Base-by-base conservation (phyloP, 2,113 vertebrate genomes). In the Hemiprocne comata region DNA sequence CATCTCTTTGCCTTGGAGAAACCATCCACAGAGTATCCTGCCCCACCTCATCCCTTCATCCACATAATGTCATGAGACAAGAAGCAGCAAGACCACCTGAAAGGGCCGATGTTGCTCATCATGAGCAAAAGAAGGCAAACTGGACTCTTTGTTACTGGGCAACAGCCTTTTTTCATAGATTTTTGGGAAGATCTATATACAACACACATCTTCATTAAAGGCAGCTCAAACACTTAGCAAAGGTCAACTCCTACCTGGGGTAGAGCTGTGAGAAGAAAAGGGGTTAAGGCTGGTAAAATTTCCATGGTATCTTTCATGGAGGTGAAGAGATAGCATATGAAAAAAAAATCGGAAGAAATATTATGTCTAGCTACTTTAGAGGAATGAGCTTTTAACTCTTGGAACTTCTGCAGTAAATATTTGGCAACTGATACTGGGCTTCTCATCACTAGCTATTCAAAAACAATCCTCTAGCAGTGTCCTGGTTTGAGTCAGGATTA, bases 151-250 rank as follows among this genome's bases (percentile, higher is more conserved):
- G 82, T 92, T 95, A 84, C 87, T 86, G 94, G 87, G 85, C 72
- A 88, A 77, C 79, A 80, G 72, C 42, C 34, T 71, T 84, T 90
- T 90, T 29, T 50, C 83, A 86, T 86, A 85, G 93, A 93, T 94
- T 95, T 94, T 95, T 53, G 40, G 82, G 40, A 74, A 88, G 94
- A 93, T 95, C 93, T 92, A 92, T 93, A 72, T 81, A 88, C 85
- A 96, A 74, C 61, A 90, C 90, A 66, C 91, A 84, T 93, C 93
- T 73, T 96, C 92, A 92, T 96, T 96, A 97, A 90, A 93, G 90
- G 61, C 85, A 84, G 88, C 79, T 86, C 1, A 0, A 91, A 84
- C 90, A 69, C 87, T 95, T 95, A 96, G 90, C 85, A 93, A 93
- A 94, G 96, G 93, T 93, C 88, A 96, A 12, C 75, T 88, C 38